Evolutionary conservation across 2,888 invertebrate species (phyloP), one percentile per base, ranked within the genome.

Genomic region (Hirtodrosophila alboralis): DNA sequence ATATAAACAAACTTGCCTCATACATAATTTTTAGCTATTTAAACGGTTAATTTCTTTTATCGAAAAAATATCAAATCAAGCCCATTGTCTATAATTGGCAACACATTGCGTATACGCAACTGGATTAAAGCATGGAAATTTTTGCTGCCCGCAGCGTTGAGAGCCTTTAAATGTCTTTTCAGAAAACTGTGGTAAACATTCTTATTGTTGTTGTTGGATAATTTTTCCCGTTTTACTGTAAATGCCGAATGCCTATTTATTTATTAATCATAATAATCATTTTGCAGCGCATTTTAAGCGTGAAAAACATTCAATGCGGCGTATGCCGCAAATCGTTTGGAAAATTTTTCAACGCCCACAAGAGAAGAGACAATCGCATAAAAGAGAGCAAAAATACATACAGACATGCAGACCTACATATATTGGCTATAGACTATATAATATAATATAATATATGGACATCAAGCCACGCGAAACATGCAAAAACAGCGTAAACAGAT

Each of bases 261-360:
- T 86, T 81, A 81, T 81, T 81, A 86, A 81, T 86, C 86, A 84
- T 81, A 86, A 81, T 81, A 81, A 81, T 86, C 84, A 84, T 81
- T 86, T 80, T 86, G 80, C 65, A 62, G 58, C 70, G 69, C 71
- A 86, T 76, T 81, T 84, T 84, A 62, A 86, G 81, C 81, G 86
- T 81, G 86, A 81, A 78, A 78, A 79, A 67, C 64, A 76, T 79
- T 81, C 86, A 86, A 81, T 86, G 86, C 86, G 86, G 80, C 86
- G 80, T 76, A 76, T 70, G 84, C 86, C 71, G 74, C 77, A 81
- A 81, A 86, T 81, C 77, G 81, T 43, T 81, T 71, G 81, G 86
- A 81, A 81, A 81, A 84, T 86, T 71, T 67, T 76, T 31, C 38
- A 23, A 38, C 59, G 33, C 59, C 49, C 72, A 58, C 37, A 44